Conservation (phyloP, 2,797 vertebrate genomes). For the Arvicola amphibius region DNA sequence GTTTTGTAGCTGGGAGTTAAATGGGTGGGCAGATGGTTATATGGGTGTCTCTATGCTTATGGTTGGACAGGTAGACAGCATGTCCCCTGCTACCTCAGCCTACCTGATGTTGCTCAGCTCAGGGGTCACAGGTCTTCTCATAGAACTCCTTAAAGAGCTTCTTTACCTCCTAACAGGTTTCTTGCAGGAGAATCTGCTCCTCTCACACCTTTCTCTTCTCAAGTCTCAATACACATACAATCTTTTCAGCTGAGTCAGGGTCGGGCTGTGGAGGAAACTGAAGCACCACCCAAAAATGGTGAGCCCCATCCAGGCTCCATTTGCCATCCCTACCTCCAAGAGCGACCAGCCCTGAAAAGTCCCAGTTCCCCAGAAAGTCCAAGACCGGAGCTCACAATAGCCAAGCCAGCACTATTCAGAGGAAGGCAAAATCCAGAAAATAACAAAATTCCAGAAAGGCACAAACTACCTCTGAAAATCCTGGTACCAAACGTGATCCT, state of each 20-base stretch:
- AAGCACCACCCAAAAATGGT: neutral
- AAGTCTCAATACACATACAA: constrained; percentile 92
- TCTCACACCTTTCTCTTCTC: constrained; percentile 93
- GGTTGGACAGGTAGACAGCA: no score
- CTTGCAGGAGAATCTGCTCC: constrained; percentile 94
- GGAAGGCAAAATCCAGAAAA: neutral
- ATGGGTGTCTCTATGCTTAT: neutral
- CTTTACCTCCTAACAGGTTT: constrained; percentile 95
- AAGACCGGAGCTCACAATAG: rapidly evolving
- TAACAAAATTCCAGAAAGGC: neutral
- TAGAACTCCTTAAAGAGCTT: constrained; percentile 92
- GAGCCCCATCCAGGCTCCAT: neutral
- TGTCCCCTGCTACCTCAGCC: neutral
- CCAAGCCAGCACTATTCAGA: neutral
- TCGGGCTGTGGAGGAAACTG: constrained; percentile 93
- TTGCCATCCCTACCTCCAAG: neutral
- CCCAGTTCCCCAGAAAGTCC: neutral
- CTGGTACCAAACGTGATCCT: neutral
- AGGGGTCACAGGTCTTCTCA: constrained; percentile 93
- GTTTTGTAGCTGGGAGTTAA: no score
- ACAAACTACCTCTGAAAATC: neutral
- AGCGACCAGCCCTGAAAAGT: neutral
- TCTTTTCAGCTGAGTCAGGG: constrained; percentile 93
- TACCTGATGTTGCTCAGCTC: constrained; percentile 95
- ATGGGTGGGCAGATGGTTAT: neutral